These are phyloP conservation scores for Pteromalus puparum DNA, from an alignment of 1,140 invertebrate genomes.

Conservation along the genomic window DNA sequence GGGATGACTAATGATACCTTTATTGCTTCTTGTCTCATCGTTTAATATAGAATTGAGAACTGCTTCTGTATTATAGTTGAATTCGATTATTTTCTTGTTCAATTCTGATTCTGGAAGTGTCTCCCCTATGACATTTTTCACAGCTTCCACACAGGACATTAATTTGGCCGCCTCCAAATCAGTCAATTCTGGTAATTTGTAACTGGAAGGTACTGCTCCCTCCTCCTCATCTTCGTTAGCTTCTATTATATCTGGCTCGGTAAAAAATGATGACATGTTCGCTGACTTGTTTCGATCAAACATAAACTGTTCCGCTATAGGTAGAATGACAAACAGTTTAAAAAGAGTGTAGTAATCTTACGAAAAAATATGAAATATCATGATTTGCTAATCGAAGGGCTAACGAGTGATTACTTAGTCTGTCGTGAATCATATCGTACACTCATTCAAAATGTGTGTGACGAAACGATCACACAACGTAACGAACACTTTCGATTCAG, in stretches of 20 bases:
- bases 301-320: slow-evolving; percentile 84
- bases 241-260: slow-evolving; percentile 85
- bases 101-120: slow-evolving; percentile 82
- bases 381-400: background rate
- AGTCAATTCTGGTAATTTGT: slow-evolving; percentile 76
- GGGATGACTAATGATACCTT: slow-evolving; percentile 47
- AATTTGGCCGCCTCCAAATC: slow-evolving; percentile 84
- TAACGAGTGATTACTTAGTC: slow-evolving; percentile 5
- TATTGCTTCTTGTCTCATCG: slow-evolving; percentile 59
- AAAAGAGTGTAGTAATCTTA: background rate
- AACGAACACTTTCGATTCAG: slow-evolving; percentile 18
- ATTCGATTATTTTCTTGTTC: slow-evolving; percentile 79
- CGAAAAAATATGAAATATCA: background rate
- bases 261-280: slow-evolving; percentile 84
- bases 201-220: slow-evolving; percentile 61
- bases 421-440: background rate
- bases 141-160: slow-evolving; percentile 88
- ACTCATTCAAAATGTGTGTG: background rate
- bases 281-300: slow-evolving; percentile 86
- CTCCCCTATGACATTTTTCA: slow-evolving; percentile 88
- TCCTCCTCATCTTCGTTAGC: slow-evolving; percentile 78
- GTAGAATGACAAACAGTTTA: slow-evolving; percentile 10
- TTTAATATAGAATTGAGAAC: slow-evolving; percentile 85
- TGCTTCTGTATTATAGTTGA: slow-evolving; percentile 84
- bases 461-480: slow-evolving; percentile 14